Base-by-base conservation (phyloP, 2,888 invertebrate genomes). In the Notodonta ziczac region DNA sequence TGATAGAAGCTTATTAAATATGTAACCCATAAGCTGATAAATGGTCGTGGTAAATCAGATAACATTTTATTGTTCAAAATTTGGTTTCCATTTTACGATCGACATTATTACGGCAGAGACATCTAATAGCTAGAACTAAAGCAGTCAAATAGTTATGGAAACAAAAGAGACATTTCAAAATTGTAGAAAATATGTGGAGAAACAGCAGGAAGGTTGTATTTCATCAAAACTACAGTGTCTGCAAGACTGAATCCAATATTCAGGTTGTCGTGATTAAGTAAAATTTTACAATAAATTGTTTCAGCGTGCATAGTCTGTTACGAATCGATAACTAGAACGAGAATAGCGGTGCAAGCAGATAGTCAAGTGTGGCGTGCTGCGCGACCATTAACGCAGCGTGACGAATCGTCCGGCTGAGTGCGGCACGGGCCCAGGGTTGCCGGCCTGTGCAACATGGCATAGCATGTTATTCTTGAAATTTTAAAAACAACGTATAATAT, bases 311-410 rank as follows among this genome's bases (percentile, higher is more conserved):
- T 76, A 80, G 79, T 78, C 78, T 75, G 74, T 76, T 76, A 77
- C 79, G 72, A 82, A 81, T 84, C 82, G 83, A 83, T 83, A 82
- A 76, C 79, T 75, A 75, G 72, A 81, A 80, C 74, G 72, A 73
- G 80, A 79, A 80, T 84, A 82, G 84, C 80, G 81, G 82, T 81
- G 83, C 82, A 86, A 87, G 77, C 81, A 83, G 82, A 90, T 89
- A 90, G 91, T 90, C 87, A 86, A 90, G 89, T 88, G 87, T 93
- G 77, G 93, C 93, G 93, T 93, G 93, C 81, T 81, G 78, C 70
- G 84, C 82, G 78, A 82, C 88, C 89, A 93, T 93, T 93, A 93
- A 93, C 91, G 90, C 93, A 91, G 89, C 89, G 92, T 91, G 90
- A 92, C 92, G 91, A 89, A 90, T 90, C 84, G 89, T 88, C 90